These are phyloP conservation scores for Perca fluviatilis DNA, from an alignment of 2,113 vertebrate species.

Conservation along the genomic window DNA sequence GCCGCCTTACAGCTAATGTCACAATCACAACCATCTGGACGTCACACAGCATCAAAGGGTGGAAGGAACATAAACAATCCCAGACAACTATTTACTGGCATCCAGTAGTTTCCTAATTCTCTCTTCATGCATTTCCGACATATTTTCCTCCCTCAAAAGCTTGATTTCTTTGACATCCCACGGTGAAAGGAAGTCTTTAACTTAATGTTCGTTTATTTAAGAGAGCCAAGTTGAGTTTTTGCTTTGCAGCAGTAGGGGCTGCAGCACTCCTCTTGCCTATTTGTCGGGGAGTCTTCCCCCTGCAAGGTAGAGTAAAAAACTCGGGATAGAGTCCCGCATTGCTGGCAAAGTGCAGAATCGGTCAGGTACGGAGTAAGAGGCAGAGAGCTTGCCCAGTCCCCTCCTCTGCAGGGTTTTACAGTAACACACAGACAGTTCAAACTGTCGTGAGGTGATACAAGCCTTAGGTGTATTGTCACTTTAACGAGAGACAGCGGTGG, in stretches of 20 bases:
- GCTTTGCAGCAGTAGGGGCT: constrained; percentile 43
- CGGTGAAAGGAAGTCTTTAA: constrained; percentile 53
- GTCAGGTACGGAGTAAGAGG: constrained; percentile 23
- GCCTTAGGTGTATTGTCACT: background rate
- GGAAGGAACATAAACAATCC: constrained; percentile 56
- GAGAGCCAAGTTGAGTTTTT: background rate
- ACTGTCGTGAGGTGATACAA: background rate
- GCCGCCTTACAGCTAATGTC: constrained; percentile 37
- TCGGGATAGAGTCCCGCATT: constrained; percentile 31
- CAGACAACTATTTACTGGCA: constrained; percentile 65
- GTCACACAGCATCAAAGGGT: constrained; percentile 61
- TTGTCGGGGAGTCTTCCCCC: constrained; percentile 14
- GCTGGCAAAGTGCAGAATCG: constrained; percentile 38
- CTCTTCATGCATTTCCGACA: constrained; percentile 38
- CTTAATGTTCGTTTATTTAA: constrained; percentile 29
- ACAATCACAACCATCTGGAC: constrained; percentile 70
- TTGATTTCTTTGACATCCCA: constrained; percentile 40
- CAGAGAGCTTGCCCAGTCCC: constrained; percentile 1
- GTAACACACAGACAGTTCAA: background rate
- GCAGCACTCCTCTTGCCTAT: constrained; percentile 20
- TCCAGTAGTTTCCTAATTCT: constrained; percentile 42
- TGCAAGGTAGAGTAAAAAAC: constrained; percentile 19
- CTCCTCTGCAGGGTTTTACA: background rate
- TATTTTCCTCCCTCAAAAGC: constrained; percentile 37
- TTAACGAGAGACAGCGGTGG: background rate